Conservation (phyloP, 2,797 vertebrate species). For the Rhincodon typus region DNA sequence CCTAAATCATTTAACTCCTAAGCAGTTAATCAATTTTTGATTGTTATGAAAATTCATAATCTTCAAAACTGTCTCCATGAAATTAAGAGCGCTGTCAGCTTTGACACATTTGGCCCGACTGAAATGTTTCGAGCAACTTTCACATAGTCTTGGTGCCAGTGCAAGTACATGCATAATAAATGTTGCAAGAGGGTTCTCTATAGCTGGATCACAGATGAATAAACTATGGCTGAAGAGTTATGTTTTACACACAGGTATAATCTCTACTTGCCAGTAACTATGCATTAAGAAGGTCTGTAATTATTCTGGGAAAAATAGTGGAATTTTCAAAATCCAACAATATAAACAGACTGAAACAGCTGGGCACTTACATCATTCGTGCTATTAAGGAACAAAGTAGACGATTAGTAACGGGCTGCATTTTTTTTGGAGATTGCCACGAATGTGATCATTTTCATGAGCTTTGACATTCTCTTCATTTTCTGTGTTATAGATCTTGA, state of each 20-base stretch:
- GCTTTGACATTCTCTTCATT: background rate
- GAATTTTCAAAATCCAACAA: background rate
- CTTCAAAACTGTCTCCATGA: background rate
- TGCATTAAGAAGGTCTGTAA: background rate
- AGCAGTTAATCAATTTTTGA: background rate
- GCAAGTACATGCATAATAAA: background rate
- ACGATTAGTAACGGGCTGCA: constrained; percentile 4
- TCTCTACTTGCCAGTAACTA: background rate
- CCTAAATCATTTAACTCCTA: background rate
- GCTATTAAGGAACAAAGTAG: background rate
- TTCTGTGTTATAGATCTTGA: constrained; percentile 10
- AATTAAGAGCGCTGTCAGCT: background rate
- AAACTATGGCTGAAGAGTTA: background rate
- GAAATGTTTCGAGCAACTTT: background rate
- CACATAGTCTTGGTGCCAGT: no score
- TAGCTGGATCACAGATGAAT: background rate
- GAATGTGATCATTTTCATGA: constrained; percentile 1
- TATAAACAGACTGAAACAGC: background rate
- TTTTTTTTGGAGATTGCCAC: background rate
- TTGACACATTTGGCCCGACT: background rate
- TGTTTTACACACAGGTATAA: background rate
- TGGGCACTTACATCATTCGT: background rate
- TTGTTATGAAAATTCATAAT: background rate
- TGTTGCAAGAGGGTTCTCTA: background rate
- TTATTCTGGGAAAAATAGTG: background rate